phyloP scores from a whole-genome alignment of 2,797 vertebrate genomes.

The Artibeus jamaicensis region DNA sequence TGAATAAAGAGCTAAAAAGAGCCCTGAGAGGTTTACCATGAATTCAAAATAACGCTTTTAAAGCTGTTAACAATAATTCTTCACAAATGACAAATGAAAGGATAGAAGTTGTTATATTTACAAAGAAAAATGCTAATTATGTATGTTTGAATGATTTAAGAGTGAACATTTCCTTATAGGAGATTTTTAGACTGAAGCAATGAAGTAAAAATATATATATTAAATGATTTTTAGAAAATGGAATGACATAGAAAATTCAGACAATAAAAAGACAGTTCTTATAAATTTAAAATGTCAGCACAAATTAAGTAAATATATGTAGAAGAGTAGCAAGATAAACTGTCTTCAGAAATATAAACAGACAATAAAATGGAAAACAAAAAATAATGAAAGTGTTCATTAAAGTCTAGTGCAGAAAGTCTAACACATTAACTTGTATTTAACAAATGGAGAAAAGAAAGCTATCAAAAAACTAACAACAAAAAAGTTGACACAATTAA shows the following conservation, averaged over 20 bases:
- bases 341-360: background rate
- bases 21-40: background rate
- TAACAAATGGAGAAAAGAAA: background rate
- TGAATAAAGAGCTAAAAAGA: background rate
- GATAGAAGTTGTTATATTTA: background rate
- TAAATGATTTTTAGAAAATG: background rate
- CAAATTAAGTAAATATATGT: background rate
- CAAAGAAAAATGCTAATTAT: background rate
- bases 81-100: background rate
- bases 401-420: background rate
- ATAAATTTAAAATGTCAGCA: background rate
- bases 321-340: background rate
- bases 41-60: background rate
- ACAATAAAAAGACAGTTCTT: background rate
- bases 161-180: background rate
- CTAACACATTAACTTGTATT: background rate
- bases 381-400: background rate
- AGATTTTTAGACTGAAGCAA: background rate
- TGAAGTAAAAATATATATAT: background rate
- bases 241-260: background rate
- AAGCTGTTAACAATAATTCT: background rate
- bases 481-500: background rate
- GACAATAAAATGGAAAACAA: background rate
- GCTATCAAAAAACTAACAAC: background rate
- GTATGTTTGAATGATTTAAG: background rate